Evolutionary conservation across 2,113 vertebrate genomes (phyloP).

Genomic region (Chloebia gouldiae): DNA sequence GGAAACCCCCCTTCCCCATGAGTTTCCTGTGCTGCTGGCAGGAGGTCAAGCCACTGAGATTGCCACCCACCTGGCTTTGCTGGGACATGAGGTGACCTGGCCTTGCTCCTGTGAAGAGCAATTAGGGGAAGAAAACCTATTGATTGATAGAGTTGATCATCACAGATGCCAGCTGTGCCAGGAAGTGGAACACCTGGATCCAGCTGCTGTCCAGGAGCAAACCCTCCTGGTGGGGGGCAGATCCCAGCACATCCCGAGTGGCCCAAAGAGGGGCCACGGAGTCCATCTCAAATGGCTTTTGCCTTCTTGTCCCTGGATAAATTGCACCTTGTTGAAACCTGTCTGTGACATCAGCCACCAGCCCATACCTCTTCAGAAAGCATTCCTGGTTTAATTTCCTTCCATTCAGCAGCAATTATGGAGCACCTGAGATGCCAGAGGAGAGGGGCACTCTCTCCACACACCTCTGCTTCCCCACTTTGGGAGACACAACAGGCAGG

Average conservation of each 20-base stretch:
- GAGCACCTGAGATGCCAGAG: neutral
- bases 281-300: neutral
- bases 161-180: neutral
- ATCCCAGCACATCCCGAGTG: fast-evolving
- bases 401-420: neutral
- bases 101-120: neutral
- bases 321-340: neutral
- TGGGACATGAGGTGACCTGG: neutral
- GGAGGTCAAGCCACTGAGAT: fast-evolving
- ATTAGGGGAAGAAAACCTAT: neutral
- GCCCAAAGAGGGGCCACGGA: neutral
- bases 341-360: neutral
- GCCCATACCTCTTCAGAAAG: neutral
- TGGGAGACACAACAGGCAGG: neutral
- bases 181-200: neutral
- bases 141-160: neutral
- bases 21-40: neutral
- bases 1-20: fast-evolving
- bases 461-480: neutral
- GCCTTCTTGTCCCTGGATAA: neutral
- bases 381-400: neutral
- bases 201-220: neutral
- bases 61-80: neutral
- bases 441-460: neutral
- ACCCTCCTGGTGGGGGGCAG: neutral